Evolutionary conservation across 2,113 vertebrate genomes (phyloP), one percentile per base, ranked within the genome.

Genomic region (Hemichromis elongatus): DNA sequence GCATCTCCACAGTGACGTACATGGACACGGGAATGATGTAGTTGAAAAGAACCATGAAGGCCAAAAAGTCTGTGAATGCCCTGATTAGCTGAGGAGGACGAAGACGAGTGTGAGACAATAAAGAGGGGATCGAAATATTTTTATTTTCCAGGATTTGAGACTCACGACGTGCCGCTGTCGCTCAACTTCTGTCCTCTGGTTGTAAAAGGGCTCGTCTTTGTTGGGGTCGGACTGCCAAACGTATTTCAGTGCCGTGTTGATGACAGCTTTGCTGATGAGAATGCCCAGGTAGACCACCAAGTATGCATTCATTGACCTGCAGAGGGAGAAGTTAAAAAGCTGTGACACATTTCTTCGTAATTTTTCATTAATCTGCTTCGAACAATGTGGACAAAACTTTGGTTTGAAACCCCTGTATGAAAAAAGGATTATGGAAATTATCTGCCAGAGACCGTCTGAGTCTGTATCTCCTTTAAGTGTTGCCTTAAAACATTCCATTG

Each of bases 1-100:
- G 99, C 99, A 99, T 99, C 96, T 99, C 99, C 90, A 99, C 99
- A 0, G 99, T 99, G 86, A 99, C 98, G 5, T 99, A 99, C 98
- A 99, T 99, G 81, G 99, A 99, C 45, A 99, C 98, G 0, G 99
- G 99, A 82, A 99, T 99, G 96, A 99, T 99, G 96, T 99, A 99
- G 96, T 99, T 99, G 94, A 99, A 99, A 47, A 99, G 97, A 63
- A 99, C 99, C 99, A 99, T 99, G 93, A 98, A 99, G 57, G 99
- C 98, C 93, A 99, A 94, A 93, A 99, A 99, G 93, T 99, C 99
- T 1, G 99, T 99, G 95, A 99, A 97, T 0, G 97, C 97, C 88
- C 95, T 95, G 94, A 99, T 96, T 84, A 98, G 92, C 98, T 99
- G 66, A 0, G 61, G 95, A n/a, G 33, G 75, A 56, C 61, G 8